Conservation (phyloP, 2,888 invertebrate species). For the Athalia rosae region DNA sequence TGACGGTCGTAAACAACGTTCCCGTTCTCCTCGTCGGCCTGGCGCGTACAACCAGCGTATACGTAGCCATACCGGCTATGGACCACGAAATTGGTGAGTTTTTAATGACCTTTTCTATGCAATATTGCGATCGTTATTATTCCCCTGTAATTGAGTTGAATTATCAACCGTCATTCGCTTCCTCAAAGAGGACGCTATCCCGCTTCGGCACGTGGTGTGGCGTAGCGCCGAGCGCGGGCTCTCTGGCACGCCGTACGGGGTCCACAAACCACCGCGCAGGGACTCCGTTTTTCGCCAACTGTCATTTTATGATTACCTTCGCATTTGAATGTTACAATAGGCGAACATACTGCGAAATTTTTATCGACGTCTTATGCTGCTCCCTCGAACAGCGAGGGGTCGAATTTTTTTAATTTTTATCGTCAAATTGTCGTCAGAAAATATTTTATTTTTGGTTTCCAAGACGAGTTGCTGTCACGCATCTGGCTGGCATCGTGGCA, state of each 20-base stretch:
- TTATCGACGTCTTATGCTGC: not conserved
- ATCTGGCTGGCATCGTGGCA: not conserved
- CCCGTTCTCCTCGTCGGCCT: constrained; percentile 49
- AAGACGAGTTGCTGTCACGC: constrained; percentile 7
- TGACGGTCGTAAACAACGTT: constrained; percentile 56
- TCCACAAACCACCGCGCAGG: constrained; percentile 56
- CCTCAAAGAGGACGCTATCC: constrained; percentile 31
- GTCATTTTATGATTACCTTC: constrained; percentile 52
- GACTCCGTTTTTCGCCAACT: constrained; percentile 59
- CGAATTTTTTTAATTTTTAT: not conserved
- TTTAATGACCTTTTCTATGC: constrained; percentile 37
- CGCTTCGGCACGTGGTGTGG: constrained; percentile 61
- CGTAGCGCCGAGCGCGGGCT: constrained; percentile 53
- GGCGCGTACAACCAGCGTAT: constrained; percentile 57
- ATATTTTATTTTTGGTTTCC: not conserved
- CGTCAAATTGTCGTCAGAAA: too few species aligned
- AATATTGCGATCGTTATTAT: too few species aligned
- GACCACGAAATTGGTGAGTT: constrained; percentile 62
- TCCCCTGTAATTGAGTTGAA: not conserved
- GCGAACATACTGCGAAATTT: not conserved
- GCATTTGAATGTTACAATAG: constrained; percentile 38
- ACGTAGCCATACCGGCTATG: constrained; percentile 57
- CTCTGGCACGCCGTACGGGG: constrained; percentile 59
- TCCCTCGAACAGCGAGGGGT: not conserved
- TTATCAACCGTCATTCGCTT: not conserved